phyloP scores from a whole-genome alignment of 2,888 invertebrate species.

The Harpalus rubripes region DNA sequence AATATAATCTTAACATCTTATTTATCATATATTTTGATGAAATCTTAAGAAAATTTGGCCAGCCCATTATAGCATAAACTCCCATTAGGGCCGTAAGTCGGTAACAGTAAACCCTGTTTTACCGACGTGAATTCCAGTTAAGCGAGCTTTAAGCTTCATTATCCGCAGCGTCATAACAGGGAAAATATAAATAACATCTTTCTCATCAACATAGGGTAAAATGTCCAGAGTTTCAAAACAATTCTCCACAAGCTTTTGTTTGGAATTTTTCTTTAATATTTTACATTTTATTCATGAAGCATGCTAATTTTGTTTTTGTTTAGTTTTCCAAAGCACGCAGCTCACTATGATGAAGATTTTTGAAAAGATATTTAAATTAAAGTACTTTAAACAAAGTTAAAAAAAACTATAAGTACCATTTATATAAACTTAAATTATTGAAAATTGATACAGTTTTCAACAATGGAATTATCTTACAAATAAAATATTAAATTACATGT shows the following conservation, averaged over 20 bases:
- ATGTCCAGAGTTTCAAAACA: background rate
- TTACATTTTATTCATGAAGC: background rate
- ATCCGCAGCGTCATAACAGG: conserved; percentile 20
- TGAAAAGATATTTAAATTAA: background rate
- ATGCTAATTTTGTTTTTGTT: background rate
- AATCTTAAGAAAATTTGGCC: background rate
- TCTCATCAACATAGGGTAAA: conserved; percentile 11
- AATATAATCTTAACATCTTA: background rate
- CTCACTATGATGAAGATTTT: background rate
- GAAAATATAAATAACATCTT: conserved; percentile 52
- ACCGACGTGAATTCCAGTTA: conserved; percentile 28
- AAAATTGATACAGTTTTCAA: background rate
- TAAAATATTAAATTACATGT: conserved; percentile 1
- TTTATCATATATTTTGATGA: background rate
- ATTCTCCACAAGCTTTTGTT: background rate
- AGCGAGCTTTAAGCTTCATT: conserved; percentile 41
- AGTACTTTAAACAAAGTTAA: too few species aligned
- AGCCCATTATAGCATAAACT: background rate
- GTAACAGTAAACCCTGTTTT: conserved; percentile 32
- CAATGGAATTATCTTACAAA: background rate
- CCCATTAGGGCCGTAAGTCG: background rate
- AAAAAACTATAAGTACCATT: background rate
- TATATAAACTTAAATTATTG: background rate
- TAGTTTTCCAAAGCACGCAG: background rate
- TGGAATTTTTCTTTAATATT: background rate